Percentiles rank a stretch among this genome's conserved stretches.
Conservation (phyloP, 2,888 invertebrate genomes). For the Micropterix aruncella region DNA sequence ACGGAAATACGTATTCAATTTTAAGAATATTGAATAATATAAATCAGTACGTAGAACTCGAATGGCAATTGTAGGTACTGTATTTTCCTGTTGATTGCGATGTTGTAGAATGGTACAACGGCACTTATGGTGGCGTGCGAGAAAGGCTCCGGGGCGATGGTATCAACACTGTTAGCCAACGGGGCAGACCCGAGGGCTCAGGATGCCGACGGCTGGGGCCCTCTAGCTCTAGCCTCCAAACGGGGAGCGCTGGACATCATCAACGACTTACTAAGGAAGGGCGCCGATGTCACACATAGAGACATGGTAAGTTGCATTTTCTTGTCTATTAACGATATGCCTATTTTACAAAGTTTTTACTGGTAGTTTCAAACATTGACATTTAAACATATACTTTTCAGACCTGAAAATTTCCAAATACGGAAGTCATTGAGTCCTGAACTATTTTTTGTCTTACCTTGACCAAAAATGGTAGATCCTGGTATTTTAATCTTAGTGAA, state of each 20-base stretch:
- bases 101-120: conserved; percentile 78
- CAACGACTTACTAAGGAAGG: conserved; percentile 68
- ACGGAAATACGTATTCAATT: background rate
- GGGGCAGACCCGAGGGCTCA: conserved; percentile 88
- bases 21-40: conserved; percentile 1
- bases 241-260: conserved; percentile 76
- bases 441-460: too few species aligned
- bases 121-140: conserved; percentile 85
- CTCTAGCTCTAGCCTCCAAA: conserved; percentile 80
- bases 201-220: conserved; percentile 89
- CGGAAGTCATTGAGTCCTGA: too few species aligned
- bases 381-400: too few species aligned
- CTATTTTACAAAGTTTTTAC: too few species aligned
- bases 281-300: conserved; percentile 72
- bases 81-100: too few species aligned
- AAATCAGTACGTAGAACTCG: background rate
- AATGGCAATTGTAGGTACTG: background rate
- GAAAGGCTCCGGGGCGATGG: conserved; percentile 72
- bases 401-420: too few species aligned
- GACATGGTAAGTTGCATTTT: conserved; percentile 76
- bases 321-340: too few species aligned
- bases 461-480: too few species aligned
- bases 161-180: conserved; percentile 70
- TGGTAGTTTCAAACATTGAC: too few species aligned
- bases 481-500: too few species aligned